These are phyloP conservation scores for Operophtera brumata DNA, from an alignment of 2,888 invertebrate species.

Conservation along the genomic window DNA sequence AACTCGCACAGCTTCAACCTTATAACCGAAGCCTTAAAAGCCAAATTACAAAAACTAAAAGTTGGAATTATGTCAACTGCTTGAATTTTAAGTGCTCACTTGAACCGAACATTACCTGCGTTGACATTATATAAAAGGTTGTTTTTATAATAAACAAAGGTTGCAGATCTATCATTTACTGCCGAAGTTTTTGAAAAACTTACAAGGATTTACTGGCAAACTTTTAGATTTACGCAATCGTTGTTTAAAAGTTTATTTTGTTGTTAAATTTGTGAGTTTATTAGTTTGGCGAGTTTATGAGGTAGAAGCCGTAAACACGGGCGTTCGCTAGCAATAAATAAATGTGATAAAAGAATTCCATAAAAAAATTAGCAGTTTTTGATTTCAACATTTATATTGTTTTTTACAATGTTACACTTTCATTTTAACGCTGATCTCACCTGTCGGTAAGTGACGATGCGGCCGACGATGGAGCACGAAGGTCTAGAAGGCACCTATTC, in stretches of 20 bases:
- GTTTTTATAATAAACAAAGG: conserved; percentile 38
- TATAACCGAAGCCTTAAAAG: conserved; percentile 32
- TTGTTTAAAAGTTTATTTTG: conserved; percentile 23
- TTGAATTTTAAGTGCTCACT: conserved; percentile 49
- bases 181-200: conserved; percentile 33
- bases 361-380: neutral
- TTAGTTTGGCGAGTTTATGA: conserved; percentile 16
- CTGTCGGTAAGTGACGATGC: too few relatives aligned
- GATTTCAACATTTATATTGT: neutral
- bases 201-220: conserved; percentile 21
- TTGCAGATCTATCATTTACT: conserved; percentile 37
- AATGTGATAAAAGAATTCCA: neutral
- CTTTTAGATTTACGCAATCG: conserved; percentile 23
- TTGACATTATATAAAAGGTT: conserved; percentile 32
- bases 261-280: conserved; percentile 19
- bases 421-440: too few relatives aligned
- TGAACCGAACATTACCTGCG: conserved; percentile 28
- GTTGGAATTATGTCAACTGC: conserved; percentile 39
- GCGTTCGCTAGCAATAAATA: neutral
- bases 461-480: too few relatives aligned
- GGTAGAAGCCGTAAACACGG: neutral
- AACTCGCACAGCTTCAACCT: conserved; percentile 31
- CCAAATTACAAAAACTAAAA: conserved; percentile 28
- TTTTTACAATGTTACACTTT: too few relatives aligned
- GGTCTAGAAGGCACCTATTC: too few relatives aligned